Evolutionary conservation across 2,888 invertebrate species (phyloP), one percentile per base, ranked within the genome.

Genomic region (Erannis defoliaria): DNA sequence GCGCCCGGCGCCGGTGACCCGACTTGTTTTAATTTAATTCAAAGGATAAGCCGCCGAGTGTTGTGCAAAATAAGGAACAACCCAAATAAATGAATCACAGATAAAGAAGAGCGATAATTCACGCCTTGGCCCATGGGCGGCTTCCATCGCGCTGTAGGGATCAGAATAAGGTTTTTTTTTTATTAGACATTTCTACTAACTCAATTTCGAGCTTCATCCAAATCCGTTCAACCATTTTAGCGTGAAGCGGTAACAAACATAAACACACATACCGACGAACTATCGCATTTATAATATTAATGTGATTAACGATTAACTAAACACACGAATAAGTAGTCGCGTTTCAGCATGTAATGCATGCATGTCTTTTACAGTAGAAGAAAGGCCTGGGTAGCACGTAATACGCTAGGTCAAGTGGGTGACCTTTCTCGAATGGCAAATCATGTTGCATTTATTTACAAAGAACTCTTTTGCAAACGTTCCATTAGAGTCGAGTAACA

Each of bases 11-110:
- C 72, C 66, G 70, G 68, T 66, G 64, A 66, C 67, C 80, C 78
- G 82, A 82, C 78, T 80, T 81, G 80, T 82, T 84, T 88, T 84
- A 87, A 88, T 88, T 86, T 86, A 84, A 87, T 82, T 84, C 88
- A 88, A 89, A 89, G 85, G 84, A 79, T 81, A 74, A 78, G 80
- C 85, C 85, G 87, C 81, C 78, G 71, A 60, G 49, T 56, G 43
- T 70, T 67, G 65, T 57, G 64, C 56, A 78, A 78, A 84, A 85
- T n/a, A n/a, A n/a, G n/a, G n/a, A n/a, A n/a, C n/a, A n/a, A n/a
- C n/a, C n/a, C n/a, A n/a, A n/a, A n/a, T 86, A 83, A 84, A 84
- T 82, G 77, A 80, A 72, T 76, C 67, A 77, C 78, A 75, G 85
- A 88, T 89, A 87, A 86, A 85, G 76, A 82, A 75, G 77, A 77